These are phyloP conservation scores for Alligator mississippiensis DNA, from an alignment of 2,113 vertebrate genomes.

Conservation along the genomic window DNA sequence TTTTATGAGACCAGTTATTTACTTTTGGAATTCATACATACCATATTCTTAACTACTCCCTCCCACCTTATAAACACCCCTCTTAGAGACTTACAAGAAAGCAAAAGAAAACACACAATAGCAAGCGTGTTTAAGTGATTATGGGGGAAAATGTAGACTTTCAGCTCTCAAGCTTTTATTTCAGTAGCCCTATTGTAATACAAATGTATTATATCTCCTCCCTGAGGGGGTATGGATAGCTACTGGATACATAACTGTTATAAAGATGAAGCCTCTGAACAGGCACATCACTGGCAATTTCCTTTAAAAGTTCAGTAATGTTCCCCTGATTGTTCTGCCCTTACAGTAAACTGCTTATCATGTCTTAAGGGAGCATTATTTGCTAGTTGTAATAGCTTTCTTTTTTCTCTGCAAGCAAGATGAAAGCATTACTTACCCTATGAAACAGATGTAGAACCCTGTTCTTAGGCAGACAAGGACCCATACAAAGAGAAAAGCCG, in stretches of 20 bases:
- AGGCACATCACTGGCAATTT: background rate
- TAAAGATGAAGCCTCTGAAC: background rate
- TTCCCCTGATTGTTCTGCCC: background rate
- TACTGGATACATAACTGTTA: background rate
- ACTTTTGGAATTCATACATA: background rate
- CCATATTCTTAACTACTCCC: background rate
- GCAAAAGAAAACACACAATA: background rate
- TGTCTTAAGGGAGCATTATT: background rate
- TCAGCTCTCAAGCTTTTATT: background rate
- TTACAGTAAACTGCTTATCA: background rate
- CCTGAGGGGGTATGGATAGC: rapidly evolving
- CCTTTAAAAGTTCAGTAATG: background rate
- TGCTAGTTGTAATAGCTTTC: background rate
- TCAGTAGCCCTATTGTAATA: background rate
- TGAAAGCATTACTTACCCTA: background rate
- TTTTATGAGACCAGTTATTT: background rate
- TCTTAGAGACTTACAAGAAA: background rate
- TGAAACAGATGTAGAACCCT: background rate
- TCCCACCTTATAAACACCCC: background rate
- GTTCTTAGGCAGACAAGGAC: background rate
- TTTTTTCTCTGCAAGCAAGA: background rate
- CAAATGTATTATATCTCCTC: background rate
- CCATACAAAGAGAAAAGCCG: rapidly evolving
- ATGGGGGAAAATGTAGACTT: background rate
- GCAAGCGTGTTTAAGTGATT: background rate